phyloP scores from a whole-genome alignment of 2,113 vertebrate genomes.

The Cyprichromis sp. region DNA sequence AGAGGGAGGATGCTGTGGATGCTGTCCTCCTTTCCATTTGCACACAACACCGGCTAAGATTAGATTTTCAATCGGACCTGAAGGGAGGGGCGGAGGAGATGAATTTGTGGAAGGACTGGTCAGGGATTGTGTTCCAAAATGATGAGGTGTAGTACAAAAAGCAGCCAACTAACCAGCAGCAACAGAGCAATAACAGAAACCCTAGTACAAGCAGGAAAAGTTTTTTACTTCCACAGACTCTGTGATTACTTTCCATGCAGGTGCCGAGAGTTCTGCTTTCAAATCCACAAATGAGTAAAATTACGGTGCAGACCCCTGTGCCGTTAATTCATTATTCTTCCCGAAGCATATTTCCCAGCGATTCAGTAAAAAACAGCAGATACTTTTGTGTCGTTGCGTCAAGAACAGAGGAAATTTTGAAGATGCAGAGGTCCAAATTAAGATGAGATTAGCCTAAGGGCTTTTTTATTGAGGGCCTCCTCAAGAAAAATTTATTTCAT shows the following conservation, averaged over 20 bases:
- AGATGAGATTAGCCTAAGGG: neutral
- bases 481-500: neutral
- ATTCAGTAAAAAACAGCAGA: neutral
- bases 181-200: neutral
- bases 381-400: neutral
- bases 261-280: neutral
- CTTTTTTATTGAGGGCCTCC: neutral
- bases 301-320: neutral
- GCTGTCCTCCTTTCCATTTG: conserved; percentile 36
- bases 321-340: neutral
- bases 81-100: neutral
- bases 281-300: neutral
- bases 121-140: neutral
- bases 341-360: neutral
- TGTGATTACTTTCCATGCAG: neutral
- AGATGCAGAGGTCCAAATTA: neutral
- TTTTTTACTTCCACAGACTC: neutral
- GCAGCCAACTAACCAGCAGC: neutral
- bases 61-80: conserved; percentile 32
- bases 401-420: neutral
- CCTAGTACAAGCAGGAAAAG: neutral
- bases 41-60: conserved; percentile 39
- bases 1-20: conserved; percentile 18
- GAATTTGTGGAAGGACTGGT: neutral
- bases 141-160: neutral